phyloP scores from a whole-genome alignment of 2,113 vertebrate species.

The Carettochelys insculpta region DNA sequence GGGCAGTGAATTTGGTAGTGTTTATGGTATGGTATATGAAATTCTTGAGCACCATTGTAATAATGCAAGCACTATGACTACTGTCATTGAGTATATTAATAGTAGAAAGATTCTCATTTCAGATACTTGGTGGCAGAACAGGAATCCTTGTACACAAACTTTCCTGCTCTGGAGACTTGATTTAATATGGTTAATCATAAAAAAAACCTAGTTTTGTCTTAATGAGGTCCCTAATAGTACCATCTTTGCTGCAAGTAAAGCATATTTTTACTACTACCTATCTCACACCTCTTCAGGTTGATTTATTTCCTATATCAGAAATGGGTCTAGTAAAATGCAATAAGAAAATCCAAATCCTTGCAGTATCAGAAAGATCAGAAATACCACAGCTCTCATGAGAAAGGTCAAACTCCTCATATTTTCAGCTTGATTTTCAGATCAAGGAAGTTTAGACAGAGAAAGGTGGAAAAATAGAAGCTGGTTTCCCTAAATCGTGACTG shows the following conservation, averaged over 20 bases:
- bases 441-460: background rate
- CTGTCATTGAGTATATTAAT: background rate
- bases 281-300: background rate
- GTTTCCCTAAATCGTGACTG: background rate
- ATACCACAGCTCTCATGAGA: background rate
- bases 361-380: background rate
- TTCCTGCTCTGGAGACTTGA: background rate
- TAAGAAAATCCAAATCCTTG: background rate
- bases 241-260: background rate
- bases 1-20: too few relatives aligned
- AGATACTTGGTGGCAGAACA: fast-evolving
- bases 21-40: background rate
- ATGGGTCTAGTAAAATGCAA: background rate
- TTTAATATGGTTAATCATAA: background rate
- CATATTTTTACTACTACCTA: background rate
- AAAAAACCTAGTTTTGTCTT: background rate
- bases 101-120: background rate
- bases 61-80: background rate
- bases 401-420: background rate
- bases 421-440: background rate
- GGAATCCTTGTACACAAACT: background rate
- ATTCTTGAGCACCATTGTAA: background rate
- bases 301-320: background rate
- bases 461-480: background rate
- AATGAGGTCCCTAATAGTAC: fast-evolving